A percentile compares a stretch with the other conserved stretches of the same genome.
Conservation (phyloP, 2,797 vertebrate genomes). For the Natrix natrix region DNA sequence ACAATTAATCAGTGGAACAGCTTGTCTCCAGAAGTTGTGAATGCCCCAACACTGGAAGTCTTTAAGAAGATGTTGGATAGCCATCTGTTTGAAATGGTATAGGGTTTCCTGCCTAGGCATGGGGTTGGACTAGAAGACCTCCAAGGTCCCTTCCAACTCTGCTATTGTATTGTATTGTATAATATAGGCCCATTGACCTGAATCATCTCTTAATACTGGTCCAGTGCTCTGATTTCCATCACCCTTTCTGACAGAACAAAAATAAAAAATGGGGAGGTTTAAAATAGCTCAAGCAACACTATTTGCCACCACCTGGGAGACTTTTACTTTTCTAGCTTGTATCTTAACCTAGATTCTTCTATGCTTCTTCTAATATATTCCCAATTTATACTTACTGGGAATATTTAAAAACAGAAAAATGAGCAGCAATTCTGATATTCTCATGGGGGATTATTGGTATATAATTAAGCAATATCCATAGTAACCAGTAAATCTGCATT, state of each 20-base stretch:
- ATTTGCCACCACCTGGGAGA: not conserved
- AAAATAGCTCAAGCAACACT: not conserved
- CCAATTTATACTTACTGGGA: constrained; percentile 5
- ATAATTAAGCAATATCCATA: constrained; percentile 68
- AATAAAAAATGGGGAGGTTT: not conserved
- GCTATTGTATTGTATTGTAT: no score
- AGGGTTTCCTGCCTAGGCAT: no score
- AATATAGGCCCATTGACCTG: not conserved
- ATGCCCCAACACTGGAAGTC: no score
- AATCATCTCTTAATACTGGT: not conserved
- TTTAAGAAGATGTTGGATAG: no score
- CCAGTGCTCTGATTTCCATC: not conserved
- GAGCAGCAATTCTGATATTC: constrained; percentile 37
- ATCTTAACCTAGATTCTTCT: not conserved
- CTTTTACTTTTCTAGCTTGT: not conserved
- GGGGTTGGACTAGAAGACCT: no score
- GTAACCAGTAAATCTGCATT: constrained; percentile 63
- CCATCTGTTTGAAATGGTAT: no score
- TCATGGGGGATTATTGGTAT: constrained; percentile 62
- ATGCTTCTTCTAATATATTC: not conserved
- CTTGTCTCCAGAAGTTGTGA: no score
- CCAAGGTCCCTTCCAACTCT: no score
- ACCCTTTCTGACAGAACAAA: not conserved
- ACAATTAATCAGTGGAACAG: no score
- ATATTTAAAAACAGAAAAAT: constrained; percentile 21